These are phyloP conservation scores for Spea bombifrons DNA, from an alignment of 2,113 vertebrate species.

Conservation along the genomic window DNA sequence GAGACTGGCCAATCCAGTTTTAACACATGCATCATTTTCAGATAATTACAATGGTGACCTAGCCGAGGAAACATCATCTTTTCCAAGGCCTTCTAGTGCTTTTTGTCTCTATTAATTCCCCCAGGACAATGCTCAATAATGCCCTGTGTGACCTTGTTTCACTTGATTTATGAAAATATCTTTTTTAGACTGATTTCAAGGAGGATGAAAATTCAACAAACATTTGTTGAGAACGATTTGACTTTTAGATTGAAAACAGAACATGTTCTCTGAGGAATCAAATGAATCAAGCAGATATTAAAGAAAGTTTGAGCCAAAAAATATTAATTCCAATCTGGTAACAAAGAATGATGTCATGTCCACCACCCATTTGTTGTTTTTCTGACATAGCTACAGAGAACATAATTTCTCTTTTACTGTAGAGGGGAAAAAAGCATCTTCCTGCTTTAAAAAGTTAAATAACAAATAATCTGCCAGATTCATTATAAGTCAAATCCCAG, in stretches of 20 bases:
- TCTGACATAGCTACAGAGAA: not conserved
- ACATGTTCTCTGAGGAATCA: slow-evolving; percentile 9
- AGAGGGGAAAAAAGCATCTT: not conserved
- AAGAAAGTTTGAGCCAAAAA: slow-evolving; percentile 24
- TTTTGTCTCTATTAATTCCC: not conserved
- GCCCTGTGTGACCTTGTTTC: not conserved
- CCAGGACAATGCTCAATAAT: not conserved
- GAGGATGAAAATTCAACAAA: not conserved
- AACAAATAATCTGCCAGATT: slow-evolving; percentile 5
- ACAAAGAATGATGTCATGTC: slow-evolving; percentile 27
- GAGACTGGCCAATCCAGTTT: too few relatives aligned
- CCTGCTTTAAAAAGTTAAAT: slow-evolving; percentile 13
- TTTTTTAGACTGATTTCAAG: slow-evolving; percentile 4
- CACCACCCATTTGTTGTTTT: slow-evolving; percentile 28
- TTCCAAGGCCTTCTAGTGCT: not conserved
- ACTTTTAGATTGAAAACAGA: slow-evolving; percentile 20
- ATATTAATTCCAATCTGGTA: slow-evolving; percentile 36
- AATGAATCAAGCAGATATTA: slow-evolving; percentile 35
- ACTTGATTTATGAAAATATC: slow-evolving; percentile 14
- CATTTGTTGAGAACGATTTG: slow-evolving; percentile 11
- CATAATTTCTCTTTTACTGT: slow-evolving; percentile 6
- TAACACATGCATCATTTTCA: not conserved
- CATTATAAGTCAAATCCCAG: slow-evolving; percentile 1
- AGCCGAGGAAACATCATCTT: not conserved
- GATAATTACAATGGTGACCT: not conserved